Percentiles rank a stretch among this genome's conserved stretches.
Conservation (phyloP, 2,797 vertebrate species). For the Sebastes diploproa region DNA sequence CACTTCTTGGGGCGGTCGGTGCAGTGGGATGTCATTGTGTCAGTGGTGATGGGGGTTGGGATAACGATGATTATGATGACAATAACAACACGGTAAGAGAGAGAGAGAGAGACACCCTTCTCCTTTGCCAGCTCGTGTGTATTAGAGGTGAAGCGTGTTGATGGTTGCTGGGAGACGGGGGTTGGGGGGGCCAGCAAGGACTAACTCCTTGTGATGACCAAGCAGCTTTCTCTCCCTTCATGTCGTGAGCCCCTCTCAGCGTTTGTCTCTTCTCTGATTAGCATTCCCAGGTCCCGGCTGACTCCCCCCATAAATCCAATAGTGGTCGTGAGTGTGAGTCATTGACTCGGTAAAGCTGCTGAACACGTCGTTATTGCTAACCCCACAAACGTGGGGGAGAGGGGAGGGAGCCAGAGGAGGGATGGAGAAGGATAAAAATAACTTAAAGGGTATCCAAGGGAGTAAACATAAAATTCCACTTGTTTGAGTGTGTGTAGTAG, state of each 20-base stretch:
- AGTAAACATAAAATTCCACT: background rate
- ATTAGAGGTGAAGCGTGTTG: slow-evolving; percentile 28
- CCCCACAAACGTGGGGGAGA: slow-evolving; percentile 32
- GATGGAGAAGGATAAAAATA: slow-evolving; percentile 21
- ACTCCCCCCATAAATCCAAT: slow-evolving; percentile 64
- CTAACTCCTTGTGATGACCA: slow-evolving; percentile 62
- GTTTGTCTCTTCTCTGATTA: slow-evolving; percentile 65
- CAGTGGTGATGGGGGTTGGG: background rate
- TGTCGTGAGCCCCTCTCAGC: slow-evolving; percentile 37
- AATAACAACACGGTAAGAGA: background rate
- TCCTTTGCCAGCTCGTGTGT: slow-evolving; percentile 9
- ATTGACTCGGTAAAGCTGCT: slow-evolving; percentile 74
- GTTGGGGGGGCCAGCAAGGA: background rate
- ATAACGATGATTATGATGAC: background rate
- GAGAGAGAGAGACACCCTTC: background rate
- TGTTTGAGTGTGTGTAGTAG: background rate
- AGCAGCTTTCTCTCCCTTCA: slow-evolving; percentile 56
- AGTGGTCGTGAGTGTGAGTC: slow-evolving; percentile 58
- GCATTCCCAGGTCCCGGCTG: slow-evolving; percentile 45
- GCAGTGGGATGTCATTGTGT: slow-evolving; percentile 24
- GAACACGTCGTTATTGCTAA: slow-evolving; percentile 66
- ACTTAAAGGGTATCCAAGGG: slow-evolving; percentile 11
- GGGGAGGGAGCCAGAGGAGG: slow-evolving; percentile 1
- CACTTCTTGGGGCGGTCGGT: slow-evolving; percentile 2
- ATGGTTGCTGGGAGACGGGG: slow-evolving; percentile 35